Percentiles rank a stretch among this genome's conserved stretches.
These are phyloP conservation scores for Anastrepha obliqua DNA, from an alignment of 1,140 invertebrate genomes.

Conservation along the genomic window DNA sequence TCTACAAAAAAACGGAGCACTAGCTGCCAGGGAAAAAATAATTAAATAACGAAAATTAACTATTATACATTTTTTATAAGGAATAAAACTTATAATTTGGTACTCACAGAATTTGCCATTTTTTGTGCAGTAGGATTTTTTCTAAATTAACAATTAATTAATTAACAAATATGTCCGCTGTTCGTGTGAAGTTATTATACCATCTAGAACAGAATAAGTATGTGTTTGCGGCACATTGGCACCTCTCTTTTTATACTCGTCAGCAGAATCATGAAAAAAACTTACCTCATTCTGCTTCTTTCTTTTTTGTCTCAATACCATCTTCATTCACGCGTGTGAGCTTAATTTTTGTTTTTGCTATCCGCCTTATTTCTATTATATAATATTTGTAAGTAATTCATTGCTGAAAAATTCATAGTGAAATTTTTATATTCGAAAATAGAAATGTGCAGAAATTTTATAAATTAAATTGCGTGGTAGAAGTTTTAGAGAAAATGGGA, in stretches of 20 bases:
- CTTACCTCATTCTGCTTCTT: not conserved
- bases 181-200: constrained; percentile 1
- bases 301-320: not conserved
- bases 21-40: too few relatives aligned
- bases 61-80: too few relatives aligned
- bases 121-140: not conserved
- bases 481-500: not conserved
- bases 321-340: constrained; percentile 12
- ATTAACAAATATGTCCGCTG: not conserved
- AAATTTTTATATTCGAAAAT: not conserved
- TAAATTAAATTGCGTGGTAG: not conserved
- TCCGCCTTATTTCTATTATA: not conserved
- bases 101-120: constrained; percentile 15
- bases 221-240: not conserved
- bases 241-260: constrained; percentile 37
- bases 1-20: too few relatives aligned
- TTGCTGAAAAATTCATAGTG: not conserved
- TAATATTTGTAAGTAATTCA: constrained; percentile 37
- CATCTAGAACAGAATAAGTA: not conserved
- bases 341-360: constrained; percentile 1
- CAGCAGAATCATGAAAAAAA: not conserved
- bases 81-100: not conserved
- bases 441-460: not conserved
- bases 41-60: too few relatives aligned
- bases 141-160: not conserved